These are phyloP conservation scores for Eptatretus burgeri DNA, from an alignment of 2,113 vertebrate species.

Conservation along the genomic window DNA sequence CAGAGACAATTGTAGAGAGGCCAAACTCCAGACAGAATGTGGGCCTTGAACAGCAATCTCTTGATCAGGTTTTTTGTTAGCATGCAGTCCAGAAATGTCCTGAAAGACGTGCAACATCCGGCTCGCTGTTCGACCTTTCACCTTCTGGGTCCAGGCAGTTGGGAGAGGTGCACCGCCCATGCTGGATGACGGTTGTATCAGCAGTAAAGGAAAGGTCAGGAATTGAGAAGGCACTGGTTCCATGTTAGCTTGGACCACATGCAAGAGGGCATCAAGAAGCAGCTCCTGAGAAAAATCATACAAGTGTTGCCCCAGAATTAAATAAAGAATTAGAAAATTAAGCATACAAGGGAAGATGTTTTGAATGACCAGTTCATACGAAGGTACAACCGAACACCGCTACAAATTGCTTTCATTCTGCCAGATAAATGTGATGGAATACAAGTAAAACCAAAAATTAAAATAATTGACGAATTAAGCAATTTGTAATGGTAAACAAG, in stretches of 20 bases:
- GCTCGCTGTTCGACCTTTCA: conserved; percentile 16
- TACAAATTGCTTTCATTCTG: too few relatives aligned
- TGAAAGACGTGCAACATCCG: conserved; percentile 20
- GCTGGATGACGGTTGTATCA: conserved; percentile 14
- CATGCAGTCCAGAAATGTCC: neutral
- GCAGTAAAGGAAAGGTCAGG: conserved; percentile 41
- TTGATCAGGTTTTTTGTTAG: conserved; percentile 21
- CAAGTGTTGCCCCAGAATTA: too few relatives aligned
- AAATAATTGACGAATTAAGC: neutral
- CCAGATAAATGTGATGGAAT: too few relatives aligned
- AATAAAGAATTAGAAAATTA: too few relatives aligned
- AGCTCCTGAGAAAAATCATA: conserved; percentile 25
- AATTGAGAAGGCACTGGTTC: conserved; percentile 42
- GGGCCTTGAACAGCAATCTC: conserved; percentile 21
- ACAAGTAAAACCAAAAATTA: conserved; percentile 10
- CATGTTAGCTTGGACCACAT: conserved; percentile 40
- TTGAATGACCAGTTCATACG: too few relatives aligned
- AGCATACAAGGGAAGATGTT: too few relatives aligned
- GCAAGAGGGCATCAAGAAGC: conserved; percentile 45
- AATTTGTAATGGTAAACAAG: too few relatives aligned
- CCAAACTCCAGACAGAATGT: conserved; percentile 57
- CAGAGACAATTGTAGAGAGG: conserved; percentile 55
- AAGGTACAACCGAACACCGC: too few relatives aligned
- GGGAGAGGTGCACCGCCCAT: conserved; percentile 16
- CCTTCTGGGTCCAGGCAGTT: conserved; percentile 15